Percentiles rank a stretch among this genome's conserved stretches.
phyloP scores from a whole-genome alignment of 2,113 vertebrate genomes.

The Columba janthina region DNA sequence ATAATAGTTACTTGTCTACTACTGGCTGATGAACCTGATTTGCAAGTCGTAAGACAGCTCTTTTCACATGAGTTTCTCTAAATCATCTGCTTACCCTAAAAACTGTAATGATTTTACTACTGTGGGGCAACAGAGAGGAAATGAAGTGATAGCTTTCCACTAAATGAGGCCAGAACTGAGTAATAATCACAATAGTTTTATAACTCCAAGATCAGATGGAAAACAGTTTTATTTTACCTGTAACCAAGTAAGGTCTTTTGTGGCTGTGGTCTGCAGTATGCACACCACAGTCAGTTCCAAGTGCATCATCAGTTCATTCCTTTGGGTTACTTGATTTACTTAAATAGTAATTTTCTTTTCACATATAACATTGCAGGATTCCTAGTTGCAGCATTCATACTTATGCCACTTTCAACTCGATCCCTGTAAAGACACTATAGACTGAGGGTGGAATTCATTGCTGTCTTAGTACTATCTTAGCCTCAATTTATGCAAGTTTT shows the following conservation, averaged over 20 bases:
- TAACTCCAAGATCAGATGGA: neutral
- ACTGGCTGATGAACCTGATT: conserved; percentile 37
- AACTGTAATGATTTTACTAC: neutral
- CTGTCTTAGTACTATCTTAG: neutral
- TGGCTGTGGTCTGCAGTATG: neutral
- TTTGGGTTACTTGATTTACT: neutral
- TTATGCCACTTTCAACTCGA: neutral
- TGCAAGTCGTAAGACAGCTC: conserved; percentile 7
- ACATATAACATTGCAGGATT: neutral
- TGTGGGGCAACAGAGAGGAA: neutral
- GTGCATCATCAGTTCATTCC: neutral
- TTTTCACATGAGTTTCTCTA: conserved; percentile 27
- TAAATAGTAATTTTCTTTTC: conserved; percentile 7
- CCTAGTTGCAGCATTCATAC: neutral
- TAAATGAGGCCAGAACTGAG: neutral
- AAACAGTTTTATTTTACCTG: neutral
- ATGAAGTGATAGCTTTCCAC: neutral
- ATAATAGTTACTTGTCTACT: conserved; percentile 57
- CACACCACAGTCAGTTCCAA: neutral
- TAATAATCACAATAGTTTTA: neutral
- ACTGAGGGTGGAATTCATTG: neutral
- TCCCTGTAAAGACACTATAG: neutral
- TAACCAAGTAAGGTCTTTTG: neutral
- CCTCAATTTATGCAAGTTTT: neutral
- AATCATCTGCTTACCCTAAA: neutral